Base-by-base conservation (phyloP, 2,113 vertebrate species). In the Sebastes fasciatus region DNA sequence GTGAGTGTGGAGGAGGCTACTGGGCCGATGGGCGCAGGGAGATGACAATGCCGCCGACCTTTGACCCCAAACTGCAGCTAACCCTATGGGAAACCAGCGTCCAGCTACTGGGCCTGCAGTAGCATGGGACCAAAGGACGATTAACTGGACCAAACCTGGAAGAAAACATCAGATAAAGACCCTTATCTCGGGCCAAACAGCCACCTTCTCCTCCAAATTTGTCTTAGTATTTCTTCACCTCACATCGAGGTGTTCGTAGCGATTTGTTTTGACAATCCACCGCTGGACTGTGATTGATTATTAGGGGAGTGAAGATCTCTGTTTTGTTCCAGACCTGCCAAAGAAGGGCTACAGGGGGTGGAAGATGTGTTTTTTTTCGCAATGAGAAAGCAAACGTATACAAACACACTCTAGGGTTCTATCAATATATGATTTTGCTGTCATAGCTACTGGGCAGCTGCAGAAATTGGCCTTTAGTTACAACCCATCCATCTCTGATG, bases 11-110 rank as follows among this genome's bases (percentile, higher is more conserved):
- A 19, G 91, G 90, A 78, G 93, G 92, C 88, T 93, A 92, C 78
- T 91, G 93, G 87, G 84, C 86, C 74, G 90, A 89, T 40, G 94
- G 94, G 19, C 70, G 21, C 61, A 72, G 75, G 60, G 84, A 88
- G 81, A 83, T 77, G 78, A 92, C 92, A 76, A 82, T 91, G 17
- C 74, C 76, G 0, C 52, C 49, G 6, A 90, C 88, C 52, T 90
- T 87, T 74, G 87, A 94, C 77, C 85, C 87, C 4, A 73, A 89
- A 52, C 85, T 95, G 72, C 93, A 91, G 84, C 77, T 68, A 14
- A 64, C 81, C 79, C 86, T 95, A 65, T 95, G 94, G 94, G 83
- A 90, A 75, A 86, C 83, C 77, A 93, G 90, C 81, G 68, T 86
- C n/a, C 87, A 80, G 80, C 55, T 92, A 69, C 74, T 94, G 55